A percentile compares a stretch with the other conserved stretches of the same genome.
Evolutionary conservation across 2,113 vertebrate species (phyloP).

Genomic region (Oostethus manadensis): DNA sequence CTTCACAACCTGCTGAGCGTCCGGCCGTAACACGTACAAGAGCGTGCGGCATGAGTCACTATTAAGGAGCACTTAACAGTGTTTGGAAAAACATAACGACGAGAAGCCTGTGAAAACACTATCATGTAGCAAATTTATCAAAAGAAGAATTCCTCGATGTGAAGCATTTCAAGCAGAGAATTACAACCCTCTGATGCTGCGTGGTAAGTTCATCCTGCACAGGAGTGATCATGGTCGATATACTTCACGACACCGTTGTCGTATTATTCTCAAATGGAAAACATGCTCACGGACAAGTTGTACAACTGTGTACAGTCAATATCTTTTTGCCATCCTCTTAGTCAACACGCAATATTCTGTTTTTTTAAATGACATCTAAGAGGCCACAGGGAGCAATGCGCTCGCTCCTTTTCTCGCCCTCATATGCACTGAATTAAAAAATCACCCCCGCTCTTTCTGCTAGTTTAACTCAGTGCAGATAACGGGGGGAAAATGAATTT

Average conservation of each 20-base stretch:
- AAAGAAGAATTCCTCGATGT: conserved; percentile 61
- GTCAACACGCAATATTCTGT: conserved; percentile 33
- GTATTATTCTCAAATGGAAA: conserved; percentile 66
- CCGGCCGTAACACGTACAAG: conserved; percentile 36
- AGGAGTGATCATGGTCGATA: conserved; percentile 34
- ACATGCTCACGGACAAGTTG: conserved; percentile 74
- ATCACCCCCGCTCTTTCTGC: background rate
- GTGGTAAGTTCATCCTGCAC: conserved; percentile 39
- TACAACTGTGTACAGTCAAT: conserved; percentile 68
- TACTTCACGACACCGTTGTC: conserved; percentile 58
- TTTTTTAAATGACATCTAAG: conserved; percentile 29
- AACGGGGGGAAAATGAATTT: conserved; percentile 40
- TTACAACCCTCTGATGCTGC: conserved; percentile 25
- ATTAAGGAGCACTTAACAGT: conserved; percentile 73
- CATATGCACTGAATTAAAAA: conserved; percentile 44
- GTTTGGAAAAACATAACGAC: conserved; percentile 55
- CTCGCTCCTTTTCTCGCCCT: conserved; percentile 43
- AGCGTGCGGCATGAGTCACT: conserved; percentile 58
- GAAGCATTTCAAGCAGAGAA: conserved; percentile 63
- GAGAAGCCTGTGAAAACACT: conserved; percentile 63
- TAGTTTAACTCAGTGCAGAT: conserved; percentile 34
- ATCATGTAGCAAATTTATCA: conserved; percentile 66
- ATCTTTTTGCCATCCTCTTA: conserved; percentile 30
- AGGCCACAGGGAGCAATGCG: conserved; percentile 17
- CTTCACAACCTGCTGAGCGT: conserved; percentile 34